These are phyloP conservation scores for Monopis laevigella DNA, from an alignment of 2,888 invertebrate species.

Conservation along the genomic window DNA sequence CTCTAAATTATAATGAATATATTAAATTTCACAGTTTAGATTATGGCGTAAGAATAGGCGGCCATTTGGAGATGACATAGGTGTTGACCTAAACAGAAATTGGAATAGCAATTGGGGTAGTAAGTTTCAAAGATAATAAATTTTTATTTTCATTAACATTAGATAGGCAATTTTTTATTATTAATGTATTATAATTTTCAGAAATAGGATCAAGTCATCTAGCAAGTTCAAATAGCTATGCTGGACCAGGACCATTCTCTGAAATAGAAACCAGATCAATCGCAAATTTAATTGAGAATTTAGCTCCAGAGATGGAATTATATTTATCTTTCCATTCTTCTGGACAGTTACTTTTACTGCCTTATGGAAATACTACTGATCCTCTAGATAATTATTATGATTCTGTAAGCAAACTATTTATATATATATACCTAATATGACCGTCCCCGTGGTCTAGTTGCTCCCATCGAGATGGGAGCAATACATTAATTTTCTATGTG, in stretches of 20 bases:
- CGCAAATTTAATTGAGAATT: slow-evolving; percentile 57
- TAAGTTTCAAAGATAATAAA: slow-evolving; percentile 28
- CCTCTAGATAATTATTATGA: slow-evolving; percentile 69
- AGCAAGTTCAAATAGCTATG: slow-evolving; percentile 71
- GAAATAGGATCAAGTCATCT: slow-evolving; percentile 59
- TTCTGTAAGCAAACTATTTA: slow-evolving; percentile 58
- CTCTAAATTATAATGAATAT: not conserved
- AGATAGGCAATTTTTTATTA: not conserved
- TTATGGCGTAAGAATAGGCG: slow-evolving; percentile 76
- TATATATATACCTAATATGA: too few species aligned
- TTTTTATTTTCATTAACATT: not conserved
- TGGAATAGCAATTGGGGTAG: slow-evolving; percentile 76
- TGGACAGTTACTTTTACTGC: slow-evolving; percentile 74
- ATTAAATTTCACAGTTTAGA: slow-evolving; percentile 53
- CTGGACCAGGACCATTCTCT: slow-evolving; percentile 75
- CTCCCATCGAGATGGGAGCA: too few species aligned
- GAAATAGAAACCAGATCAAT: slow-evolving; percentile 71
- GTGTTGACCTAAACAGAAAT: slow-evolving; percentile 82
- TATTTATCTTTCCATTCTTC: slow-evolving; percentile 81
- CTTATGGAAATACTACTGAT: slow-evolving; percentile 72
- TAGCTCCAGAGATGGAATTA: slow-evolving; percentile 59
- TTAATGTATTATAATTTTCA: not conserved
- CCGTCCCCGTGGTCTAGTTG: too few species aligned
- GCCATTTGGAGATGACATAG: slow-evolving; percentile 46
- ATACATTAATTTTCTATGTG: too few species aligned